Base-by-base conservation (phyloP, 1,140 invertebrate species). In the Tetramorium alpestre region DNA sequence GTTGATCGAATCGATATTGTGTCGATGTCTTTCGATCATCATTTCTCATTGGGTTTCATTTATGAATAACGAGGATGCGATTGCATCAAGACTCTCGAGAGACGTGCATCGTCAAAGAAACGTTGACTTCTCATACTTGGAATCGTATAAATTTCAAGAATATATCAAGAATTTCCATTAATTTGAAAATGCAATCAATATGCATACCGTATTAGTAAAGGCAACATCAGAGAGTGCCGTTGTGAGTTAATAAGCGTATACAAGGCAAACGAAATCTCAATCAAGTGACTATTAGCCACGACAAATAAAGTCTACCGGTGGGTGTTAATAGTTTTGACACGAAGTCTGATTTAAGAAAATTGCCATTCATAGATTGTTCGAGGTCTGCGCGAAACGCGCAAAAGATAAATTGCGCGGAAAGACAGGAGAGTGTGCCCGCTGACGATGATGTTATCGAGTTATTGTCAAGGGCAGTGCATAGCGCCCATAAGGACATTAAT, bases 321-420 rank as follows among this genome's bases (percentile, higher is more conserved):
- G 56, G 62, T 72, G 82, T 86, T 88, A 85, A 91, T 87, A 65
- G 85, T 58, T 91, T 87, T 77, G 90, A 91, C 90, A 89, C 85
- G 80, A 91, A 91, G 78, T 91, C 77, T 89, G 85, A 91, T 91
- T 91, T 73, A 91, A 89, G 90, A 87, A 90, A 91, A 91, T 91
- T 91, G 89, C 89, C 90, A 91, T 87, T 91, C 85, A 91, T 85
- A 87, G 90, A 91, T 89, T 89, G 87, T 91, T 91, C 84, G 87
- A 85, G 88, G 80, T 91, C 87, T 91, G 85, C 85, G 84, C 78
- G 90, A 90, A 91, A 90, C 87, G 87, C 90, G 87, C 89, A 91
- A 87, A 91, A 91, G 89, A 87, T 89, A 91, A 91, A 91, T 91
- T 91, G 90, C 89, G 77, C 87, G 89, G 80, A 88, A 91, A 91